A percentile compares a stretch with the other conserved stretches of the same genome.
Evolutionary conservation across 2,888 invertebrate species (phyloP).

Genomic region (Drosophila algonquin): DNA sequence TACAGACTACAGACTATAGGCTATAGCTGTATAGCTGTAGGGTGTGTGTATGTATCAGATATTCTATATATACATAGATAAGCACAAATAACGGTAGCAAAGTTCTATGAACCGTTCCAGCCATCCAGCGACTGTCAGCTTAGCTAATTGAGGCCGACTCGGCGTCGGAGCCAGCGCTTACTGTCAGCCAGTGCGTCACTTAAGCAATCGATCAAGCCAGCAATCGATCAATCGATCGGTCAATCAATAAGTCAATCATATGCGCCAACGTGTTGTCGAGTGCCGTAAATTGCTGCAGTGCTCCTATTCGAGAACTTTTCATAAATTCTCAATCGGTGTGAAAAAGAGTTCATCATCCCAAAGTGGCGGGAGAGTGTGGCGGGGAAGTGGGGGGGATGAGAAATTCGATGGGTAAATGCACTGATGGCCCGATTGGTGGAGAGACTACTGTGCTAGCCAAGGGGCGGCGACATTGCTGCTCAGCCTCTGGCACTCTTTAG

Average conservation of each 20-base stretch:
- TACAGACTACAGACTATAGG: slow-evolving; percentile 6
- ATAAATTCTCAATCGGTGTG: slow-evolving; percentile 50
- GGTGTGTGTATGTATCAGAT: background rate
- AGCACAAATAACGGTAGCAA: slow-evolving; percentile 60
- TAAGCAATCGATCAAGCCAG: slow-evolving; percentile 61
- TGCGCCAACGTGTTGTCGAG: slow-evolving; percentile 68
- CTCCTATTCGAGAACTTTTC: slow-evolving; percentile 40
- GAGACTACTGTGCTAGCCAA: slow-evolving; percentile 49
- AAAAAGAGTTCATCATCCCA: slow-evolving; percentile 38
- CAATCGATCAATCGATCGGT: slow-evolving; percentile 71
- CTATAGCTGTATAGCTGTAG: background rate
- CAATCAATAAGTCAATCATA: slow-evolving; percentile 77
- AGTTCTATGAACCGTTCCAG: slow-evolving; percentile 65
- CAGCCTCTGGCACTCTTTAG: slow-evolving; percentile 22
- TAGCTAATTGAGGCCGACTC: slow-evolving; percentile 67
- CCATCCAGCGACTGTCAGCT: slow-evolving; percentile 49
- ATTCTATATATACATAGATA: slow-evolving; percentile 33
- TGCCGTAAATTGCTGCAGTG: slow-evolving; percentile 73
- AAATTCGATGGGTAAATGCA: slow-evolving; percentile 58
- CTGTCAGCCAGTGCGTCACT: slow-evolving; percentile 69
- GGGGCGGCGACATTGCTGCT: slow-evolving; percentile 63
- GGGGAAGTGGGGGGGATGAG: background rate
- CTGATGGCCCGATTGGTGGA: slow-evolving; percentile 49
- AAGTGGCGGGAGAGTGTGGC: background rate
- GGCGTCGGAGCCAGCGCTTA: slow-evolving; percentile 49